Evolutionary conservation across 1,140 invertebrate genomes (phyloP).

Genomic region (Papilio aristodemus): DNA sequence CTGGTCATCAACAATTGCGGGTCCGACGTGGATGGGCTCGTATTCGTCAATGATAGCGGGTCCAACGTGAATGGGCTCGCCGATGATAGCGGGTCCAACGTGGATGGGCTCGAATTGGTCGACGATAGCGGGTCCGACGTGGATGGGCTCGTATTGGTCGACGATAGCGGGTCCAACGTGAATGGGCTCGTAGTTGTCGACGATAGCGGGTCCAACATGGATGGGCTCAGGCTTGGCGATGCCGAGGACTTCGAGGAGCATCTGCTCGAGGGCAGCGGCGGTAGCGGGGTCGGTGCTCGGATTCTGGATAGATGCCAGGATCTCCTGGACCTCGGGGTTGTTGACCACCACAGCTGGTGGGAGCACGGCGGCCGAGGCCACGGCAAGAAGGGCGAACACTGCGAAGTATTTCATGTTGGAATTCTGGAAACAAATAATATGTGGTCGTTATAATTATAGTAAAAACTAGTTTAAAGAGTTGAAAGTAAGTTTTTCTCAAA

Average conservation of each 20-base stretch:
- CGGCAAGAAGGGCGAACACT: slow-evolving; percentile 53
- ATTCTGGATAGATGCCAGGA: slow-evolving; percentile 61
- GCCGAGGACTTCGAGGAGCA: slow-evolving; percentile 50
- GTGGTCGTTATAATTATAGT: neutral
- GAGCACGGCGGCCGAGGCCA: slow-evolving; percentile 49
- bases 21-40: too few species aligned
- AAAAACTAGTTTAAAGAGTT: neutral
- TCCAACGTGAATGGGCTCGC: too few species aligned
- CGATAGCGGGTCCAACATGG: too few species aligned
- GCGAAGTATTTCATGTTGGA: slow-evolving; percentile 64
- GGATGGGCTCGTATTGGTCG: too few species aligned
- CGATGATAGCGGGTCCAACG: too few species aligned
- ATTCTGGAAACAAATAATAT: slow-evolving; percentile 6
- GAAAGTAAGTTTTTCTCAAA: slow-evolving; percentile 21
- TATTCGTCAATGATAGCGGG: too few species aligned
- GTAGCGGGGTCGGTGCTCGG: slow-evolving; percentile 65
- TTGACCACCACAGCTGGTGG: slow-evolving; percentile 35
- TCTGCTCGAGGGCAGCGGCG: slow-evolving; percentile 54
- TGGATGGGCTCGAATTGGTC: too few species aligned
- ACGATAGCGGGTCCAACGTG: too few species aligned
- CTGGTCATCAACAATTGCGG: slow-evolving; percentile 41
- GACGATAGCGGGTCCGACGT: too few species aligned
- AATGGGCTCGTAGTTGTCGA: too few species aligned
- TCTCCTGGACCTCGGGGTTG: slow-evolving; percentile 50
- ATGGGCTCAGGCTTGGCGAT: slow-evolving; percentile 31